Evolutionary conservation across 2,113 vertebrate genomes (phyloP), one percentile per base, ranked within the genome.

Genomic region (Spizaetus ornatus): DNA sequence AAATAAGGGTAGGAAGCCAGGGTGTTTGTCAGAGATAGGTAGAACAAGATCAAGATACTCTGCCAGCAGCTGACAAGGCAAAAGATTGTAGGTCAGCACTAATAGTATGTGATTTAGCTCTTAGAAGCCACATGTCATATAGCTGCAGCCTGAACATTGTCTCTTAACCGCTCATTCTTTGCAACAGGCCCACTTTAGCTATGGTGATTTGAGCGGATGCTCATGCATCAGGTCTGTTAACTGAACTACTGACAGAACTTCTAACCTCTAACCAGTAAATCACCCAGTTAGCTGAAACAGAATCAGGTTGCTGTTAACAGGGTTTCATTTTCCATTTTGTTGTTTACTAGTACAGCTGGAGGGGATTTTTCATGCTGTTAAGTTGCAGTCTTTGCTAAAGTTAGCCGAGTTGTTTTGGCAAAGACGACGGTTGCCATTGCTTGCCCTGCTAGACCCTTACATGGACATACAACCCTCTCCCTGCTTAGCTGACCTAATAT

Each of bases 281-380:
- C 93, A 95, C 7, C 53, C 82, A 20, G 70, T 87, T 82, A 95
- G 82, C 45, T 59, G 90, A 91, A 94, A 82, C 53, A 82, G 69
- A 92, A 91, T 89, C 69, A 82, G 70, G 52, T 80, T 86, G 76
- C 69, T 74, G 31, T 55, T 94, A 91, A 48, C 40, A 92, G 56
- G 52, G 72, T 80, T 97, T 96, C 85, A 65, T 96, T 97, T 97
- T 96, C 92, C 76, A 47, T 96, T 96, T 94, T 90, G 90, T 92
- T 95, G 95, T 97, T 96, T 97, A 94, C 93, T 96, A 85, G 86
- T 94, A 86, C 53, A 97, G 87, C 78, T 79, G 90, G 86, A 96
- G 95, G 77, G 52, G 82, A 43, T 94, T 96, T 95, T 97, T 96
- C 97, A 79, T 69, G 86, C 86, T 16, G 10, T 96, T 96, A 82